Evolutionary conservation across 1,140 invertebrate species (phyloP).

Genomic region (Nebria ingens): DNA sequence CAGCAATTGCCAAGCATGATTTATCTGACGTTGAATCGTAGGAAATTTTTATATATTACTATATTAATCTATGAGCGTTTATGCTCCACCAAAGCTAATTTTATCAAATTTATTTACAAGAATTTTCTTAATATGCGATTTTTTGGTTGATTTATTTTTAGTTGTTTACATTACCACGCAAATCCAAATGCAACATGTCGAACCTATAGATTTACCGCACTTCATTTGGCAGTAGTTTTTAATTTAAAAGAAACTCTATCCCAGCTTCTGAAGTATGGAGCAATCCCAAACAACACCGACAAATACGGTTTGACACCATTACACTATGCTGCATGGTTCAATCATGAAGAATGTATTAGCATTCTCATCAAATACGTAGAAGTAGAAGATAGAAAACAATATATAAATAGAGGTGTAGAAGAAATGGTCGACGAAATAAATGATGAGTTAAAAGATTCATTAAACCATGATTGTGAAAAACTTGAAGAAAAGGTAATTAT

Average conservation of each 20-base stretch:
- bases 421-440: slow-evolving; percentile 33
- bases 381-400: neutral
- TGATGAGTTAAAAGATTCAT: neutral
- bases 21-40: no score
- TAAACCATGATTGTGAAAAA: neutral
- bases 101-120: no score
- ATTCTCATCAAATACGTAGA: slow-evolving; percentile 38
- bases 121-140: no score
- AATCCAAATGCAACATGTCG: slow-evolving; percentile 39
- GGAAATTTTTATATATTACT: no score
- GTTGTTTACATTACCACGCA: slow-evolving; percentile 26
- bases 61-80: no score
- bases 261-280: slow-evolving; percentile 33
- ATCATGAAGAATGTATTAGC: slow-evolving; percentile 50
- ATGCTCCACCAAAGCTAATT: no score
- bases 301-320: slow-evolving; percentile 45
- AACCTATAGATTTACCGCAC: slow-evolving; percentile 33
- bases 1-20: no score
- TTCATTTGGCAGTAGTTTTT: slow-evolving; percentile 35
- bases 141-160: no score
- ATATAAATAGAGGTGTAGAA: neutral
- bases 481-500: neutral
- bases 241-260: slow-evolving; percentile 29
- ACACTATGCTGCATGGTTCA: slow-evolving; percentile 56
- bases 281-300: slow-evolving; percentile 32